Percentiles rank a stretch among this genome's conserved stretches.
Conservation (phyloP, 2,888 invertebrate species). For the Portevinia maculata region DNA sequence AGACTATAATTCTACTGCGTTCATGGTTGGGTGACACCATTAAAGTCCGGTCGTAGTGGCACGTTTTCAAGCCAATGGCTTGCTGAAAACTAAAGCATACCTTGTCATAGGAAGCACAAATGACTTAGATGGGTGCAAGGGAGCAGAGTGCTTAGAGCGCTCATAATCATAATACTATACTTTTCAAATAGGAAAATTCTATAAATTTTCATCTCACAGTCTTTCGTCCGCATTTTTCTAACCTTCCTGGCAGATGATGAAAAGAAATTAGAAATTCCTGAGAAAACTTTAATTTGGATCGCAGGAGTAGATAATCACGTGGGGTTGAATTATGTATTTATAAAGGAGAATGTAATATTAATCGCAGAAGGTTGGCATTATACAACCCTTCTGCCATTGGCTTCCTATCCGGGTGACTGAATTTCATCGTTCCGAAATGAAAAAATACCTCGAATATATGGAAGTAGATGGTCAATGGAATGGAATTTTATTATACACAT, state of each 20-base stretch:
- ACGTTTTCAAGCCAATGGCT: constrained; percentile 34
- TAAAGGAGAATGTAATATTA: constrained; percentile 46
- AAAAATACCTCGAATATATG: not conserved
- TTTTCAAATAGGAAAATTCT: constrained; percentile 43
- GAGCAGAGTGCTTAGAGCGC: constrained; percentile 15
- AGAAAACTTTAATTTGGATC: constrained; percentile 40
- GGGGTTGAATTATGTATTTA: constrained; percentile 35
- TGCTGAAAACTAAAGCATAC: constrained; percentile 34
- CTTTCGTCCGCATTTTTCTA: constrained; percentile 42
- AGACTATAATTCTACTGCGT: not conserved
- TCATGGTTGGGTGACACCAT: not conserved
- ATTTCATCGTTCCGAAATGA: constrained; percentile 2
- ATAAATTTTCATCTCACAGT: constrained; percentile 13
- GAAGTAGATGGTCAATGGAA: constrained; percentile 6
- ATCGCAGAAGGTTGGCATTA: not conserved
- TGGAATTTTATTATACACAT: constrained; percentile 52
- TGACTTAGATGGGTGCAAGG: constrained; percentile 26
- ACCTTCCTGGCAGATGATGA: not conserved
- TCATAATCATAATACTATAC: constrained; percentile 54
- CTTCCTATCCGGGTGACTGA: constrained; percentile 23
- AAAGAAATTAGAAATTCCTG: constrained; percentile 55
- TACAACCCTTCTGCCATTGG: constrained; percentile 48
- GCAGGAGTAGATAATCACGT: not conserved
- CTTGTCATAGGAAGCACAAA: constrained; percentile 43
- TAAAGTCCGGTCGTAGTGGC: constrained; percentile 19